These are phyloP conservation scores for Callyntrura guangdongensis DNA, from an alignment of 2,888 invertebrate species.

Conservation along the genomic window DNA sequence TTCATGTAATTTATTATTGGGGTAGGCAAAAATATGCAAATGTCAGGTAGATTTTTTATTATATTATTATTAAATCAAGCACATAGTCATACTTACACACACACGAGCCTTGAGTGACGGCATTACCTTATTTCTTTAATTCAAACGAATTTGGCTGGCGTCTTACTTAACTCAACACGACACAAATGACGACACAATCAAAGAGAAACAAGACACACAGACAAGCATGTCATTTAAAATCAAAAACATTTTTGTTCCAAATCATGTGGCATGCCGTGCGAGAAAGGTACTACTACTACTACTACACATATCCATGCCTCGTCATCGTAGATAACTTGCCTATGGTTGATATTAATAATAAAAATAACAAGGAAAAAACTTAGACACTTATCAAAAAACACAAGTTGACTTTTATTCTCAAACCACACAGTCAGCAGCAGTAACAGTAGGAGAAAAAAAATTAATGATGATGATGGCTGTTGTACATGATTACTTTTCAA, in stretches of 20 bases:
- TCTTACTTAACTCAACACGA: constrained; percentile 29
- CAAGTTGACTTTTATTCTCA: background rate
- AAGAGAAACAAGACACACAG: no score
- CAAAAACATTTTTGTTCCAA: constrained; percentile 6
- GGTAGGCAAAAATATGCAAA: background rate
- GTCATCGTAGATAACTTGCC: background rate
- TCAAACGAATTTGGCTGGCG: background rate
- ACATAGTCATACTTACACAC: no score
- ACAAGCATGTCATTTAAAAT: constrained; percentile 16
- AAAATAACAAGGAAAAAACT: background rate
- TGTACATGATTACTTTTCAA: constrained; percentile 9
- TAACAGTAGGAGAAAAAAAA: no score
- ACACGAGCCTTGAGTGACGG: background rate
- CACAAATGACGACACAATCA: constrained; percentile 30
- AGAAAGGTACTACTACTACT: no score
- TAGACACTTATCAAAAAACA: background rate
- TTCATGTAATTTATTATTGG: background rate
- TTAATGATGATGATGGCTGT: background rate
- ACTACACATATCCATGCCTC: no score
- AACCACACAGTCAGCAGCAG: background rate
- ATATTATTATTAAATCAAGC: background rate
- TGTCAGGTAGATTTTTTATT: background rate
- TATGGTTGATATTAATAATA: constrained; percentile 37
- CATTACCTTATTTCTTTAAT: constrained; percentile 18
- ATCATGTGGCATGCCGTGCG: constrained; percentile 13